Percentiles rank a stretch among this genome's conserved stretches.
Evolutionary conservation across 35 echinoderm and acorn worm species (phyloP).

Genomic region (Apostichopus parvimensis): DNA sequence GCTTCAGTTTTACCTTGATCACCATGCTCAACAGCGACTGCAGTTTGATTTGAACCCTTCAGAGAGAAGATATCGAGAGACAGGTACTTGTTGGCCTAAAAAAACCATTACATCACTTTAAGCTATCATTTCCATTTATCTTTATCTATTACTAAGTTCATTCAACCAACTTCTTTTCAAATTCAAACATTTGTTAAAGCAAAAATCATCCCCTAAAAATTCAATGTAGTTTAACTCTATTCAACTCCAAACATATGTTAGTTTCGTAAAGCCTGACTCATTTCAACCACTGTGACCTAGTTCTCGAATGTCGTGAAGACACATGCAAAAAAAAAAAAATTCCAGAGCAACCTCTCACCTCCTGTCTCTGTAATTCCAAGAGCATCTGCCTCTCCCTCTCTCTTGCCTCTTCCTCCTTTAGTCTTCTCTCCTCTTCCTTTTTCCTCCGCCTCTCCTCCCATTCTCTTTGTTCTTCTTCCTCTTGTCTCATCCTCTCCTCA

Average conservation of each 20-base stretch:
- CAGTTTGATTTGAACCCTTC: background rate
- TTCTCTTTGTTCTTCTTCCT: constrained; percentile 56
- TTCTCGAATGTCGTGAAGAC: too few species aligned
- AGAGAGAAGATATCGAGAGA: background rate
- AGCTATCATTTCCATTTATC: too few species aligned
- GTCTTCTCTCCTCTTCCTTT: constrained; percentile 68
- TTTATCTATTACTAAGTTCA: background rate
- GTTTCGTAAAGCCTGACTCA: too few species aligned
- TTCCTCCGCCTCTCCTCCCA: constrained; percentile 85
- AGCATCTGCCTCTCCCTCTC: constrained; percentile 79
- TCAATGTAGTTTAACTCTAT: too few species aligned
- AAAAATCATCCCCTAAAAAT: too few species aligned
- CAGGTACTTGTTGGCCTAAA: background rate
- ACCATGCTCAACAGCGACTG: background rate
- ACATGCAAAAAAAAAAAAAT: background rate
- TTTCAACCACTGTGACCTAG: too few species aligned
- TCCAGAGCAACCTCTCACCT: constrained; percentile 15
- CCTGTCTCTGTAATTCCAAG: constrained; percentile 77
- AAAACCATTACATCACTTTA: too few species aligned
- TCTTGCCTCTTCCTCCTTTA: constrained; percentile 72
- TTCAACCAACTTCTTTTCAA: background rate
- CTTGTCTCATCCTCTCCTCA: constrained; percentile 8
- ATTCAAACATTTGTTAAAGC: too few species aligned
- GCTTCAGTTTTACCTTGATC: background rate
- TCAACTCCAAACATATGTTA: too few species aligned